A percentile compares a stretch with the other conserved stretches of the same genome.
These are phyloP conservation scores for Drosophila sturtevanti DNA, from an alignment of 1,140 invertebrate species.

Conservation along the genomic window DNA sequence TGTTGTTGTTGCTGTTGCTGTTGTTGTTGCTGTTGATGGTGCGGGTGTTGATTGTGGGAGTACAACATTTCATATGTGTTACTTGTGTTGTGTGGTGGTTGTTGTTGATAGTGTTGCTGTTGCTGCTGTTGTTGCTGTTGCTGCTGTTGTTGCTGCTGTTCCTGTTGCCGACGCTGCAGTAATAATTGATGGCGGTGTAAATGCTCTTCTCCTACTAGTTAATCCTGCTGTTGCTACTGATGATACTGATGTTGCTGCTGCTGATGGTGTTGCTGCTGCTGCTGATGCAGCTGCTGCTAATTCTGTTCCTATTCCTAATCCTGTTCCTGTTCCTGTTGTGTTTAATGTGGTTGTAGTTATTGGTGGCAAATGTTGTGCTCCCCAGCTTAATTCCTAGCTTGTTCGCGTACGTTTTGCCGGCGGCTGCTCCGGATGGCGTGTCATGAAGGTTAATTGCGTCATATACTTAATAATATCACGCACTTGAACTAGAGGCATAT, in stretches of 20 bases:
- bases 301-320: slow-evolving; percentile 8
- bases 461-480: slow-evolving; percentile 91
- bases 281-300: neutral
- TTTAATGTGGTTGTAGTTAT: slow-evolving; percentile 10
- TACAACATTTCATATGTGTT: too few species aligned
- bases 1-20: slow-evolving; percentile 33
- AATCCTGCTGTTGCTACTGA: slow-evolving; percentile 9
- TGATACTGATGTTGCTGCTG: slow-evolving; percentile 30
- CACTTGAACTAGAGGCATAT: slow-evolving; percentile 89
- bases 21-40: slow-evolving; percentile 52
- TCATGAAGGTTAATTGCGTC: slow-evolving; percentile 93
- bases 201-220: slow-evolving; percentile 25
- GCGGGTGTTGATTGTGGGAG: too few species aligned
- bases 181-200: slow-evolving; percentile 44
- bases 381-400: slow-evolving; percentile 83
- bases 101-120: too few species aligned
- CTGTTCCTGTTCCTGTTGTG: slow-evolving; percentile 19
- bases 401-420: slow-evolving; percentile 77
- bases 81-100: too few species aligned
- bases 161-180: too few species aligned
- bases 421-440: slow-evolving; percentile 83
- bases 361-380: slow-evolving; percentile 81
- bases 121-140: too few species aligned
- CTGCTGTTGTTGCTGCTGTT: too few species aligned
- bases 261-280: slow-evolving; percentile 29